Percentiles rank a stretch among this genome's conserved stretches.
Conservation (phyloP, 2,888 invertebrate genomes). For the Branchipolynoe longqiensis region DNA sequence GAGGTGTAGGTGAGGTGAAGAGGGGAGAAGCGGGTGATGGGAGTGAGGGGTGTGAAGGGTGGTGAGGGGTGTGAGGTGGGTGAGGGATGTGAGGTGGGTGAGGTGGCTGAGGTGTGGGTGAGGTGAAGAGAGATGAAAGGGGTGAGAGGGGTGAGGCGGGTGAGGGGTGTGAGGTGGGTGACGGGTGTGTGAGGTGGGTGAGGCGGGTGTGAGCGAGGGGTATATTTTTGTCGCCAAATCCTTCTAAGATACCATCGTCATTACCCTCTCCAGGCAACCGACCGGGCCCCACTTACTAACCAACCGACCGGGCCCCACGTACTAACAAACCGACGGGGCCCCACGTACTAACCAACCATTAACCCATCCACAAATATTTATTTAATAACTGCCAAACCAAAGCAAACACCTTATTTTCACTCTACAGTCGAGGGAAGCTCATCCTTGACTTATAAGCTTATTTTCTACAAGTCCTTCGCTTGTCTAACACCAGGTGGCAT, state of each 20-base stretch:
- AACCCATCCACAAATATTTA: too few relatives aligned
- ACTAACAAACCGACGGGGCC: too few relatives aligned
- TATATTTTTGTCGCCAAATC: constrained; percentile 18
- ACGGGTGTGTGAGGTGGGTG: neutral
- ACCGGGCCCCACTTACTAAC: constrained; percentile 13
- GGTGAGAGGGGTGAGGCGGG: neutral
- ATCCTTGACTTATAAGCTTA: neutral
- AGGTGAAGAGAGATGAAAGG: neutral
- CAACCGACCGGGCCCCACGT: neutral
- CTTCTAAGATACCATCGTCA: neutral
- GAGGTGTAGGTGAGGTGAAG: constrained; percentile 9
- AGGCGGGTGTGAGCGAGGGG: neutral
- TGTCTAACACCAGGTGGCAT: too few relatives aligned
- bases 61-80: neutral
- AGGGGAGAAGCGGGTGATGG: neutral
- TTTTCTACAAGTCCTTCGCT: neutral
- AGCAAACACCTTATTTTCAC: neutral
- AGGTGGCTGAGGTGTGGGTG: neutral
- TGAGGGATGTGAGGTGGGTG: neutral
- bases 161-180: neutral
- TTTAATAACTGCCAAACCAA: too few relatives aligned
- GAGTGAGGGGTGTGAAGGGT: neutral
- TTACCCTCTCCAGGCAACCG: neutral
- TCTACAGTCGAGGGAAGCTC: neutral
- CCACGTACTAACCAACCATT: too few relatives aligned